These are phyloP conservation scores for Mystacornis crossleyi DNA, from an alignment of 2,113 vertebrate genomes.

Conservation along the genomic window DNA sequence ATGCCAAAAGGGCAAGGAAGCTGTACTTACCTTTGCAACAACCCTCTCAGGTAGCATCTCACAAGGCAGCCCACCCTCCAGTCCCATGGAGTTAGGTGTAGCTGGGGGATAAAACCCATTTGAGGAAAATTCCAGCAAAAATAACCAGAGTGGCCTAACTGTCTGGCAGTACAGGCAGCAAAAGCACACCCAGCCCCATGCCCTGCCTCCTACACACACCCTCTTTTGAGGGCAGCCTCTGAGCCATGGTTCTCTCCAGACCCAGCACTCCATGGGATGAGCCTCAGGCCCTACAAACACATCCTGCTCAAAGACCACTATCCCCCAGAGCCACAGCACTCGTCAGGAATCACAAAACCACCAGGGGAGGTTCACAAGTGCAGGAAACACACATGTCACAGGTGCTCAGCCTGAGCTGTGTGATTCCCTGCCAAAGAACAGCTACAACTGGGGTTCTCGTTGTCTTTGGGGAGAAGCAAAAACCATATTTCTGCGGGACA, in stretches of 20 bases:
- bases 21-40: not conserved
- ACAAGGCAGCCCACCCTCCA: not conserved
- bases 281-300: accelerated
- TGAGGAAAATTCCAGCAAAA: not conserved
- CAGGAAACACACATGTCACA: not conserved
- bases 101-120: not conserved
- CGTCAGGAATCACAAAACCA: not conserved
- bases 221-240: not conserved
- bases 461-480: not conserved
- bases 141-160: not conserved
- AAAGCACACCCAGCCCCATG: not conserved
- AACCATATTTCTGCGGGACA: not conserved
- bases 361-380: not conserved
- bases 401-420: accelerated
- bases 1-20: not conserved
- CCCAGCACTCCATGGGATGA: accelerated
- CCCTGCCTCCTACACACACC: not conserved
- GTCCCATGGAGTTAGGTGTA: not conserved
- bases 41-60: not conserved
- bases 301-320: not conserved
- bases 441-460: accelerated
- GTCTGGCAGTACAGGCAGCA: not conserved
- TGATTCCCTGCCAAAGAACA: not conserved
- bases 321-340: not conserved
- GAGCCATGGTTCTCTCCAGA: accelerated